These are phyloP conservation scores for Paguma larvata DNA, from an alignment of 2,797 vertebrate species.

Conservation along the genomic window DNA sequence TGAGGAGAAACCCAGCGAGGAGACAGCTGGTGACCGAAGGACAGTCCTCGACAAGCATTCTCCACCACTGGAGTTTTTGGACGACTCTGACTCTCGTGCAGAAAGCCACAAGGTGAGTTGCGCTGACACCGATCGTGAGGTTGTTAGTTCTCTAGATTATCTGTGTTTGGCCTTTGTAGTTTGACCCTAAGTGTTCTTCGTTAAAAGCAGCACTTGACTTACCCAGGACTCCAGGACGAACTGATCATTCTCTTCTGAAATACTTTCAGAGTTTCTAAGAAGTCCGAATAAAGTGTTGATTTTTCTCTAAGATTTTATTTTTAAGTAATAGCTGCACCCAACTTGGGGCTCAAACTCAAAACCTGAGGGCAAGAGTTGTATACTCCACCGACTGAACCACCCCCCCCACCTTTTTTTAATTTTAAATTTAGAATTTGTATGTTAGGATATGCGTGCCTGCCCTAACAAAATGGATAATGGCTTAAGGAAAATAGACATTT, in stretches of 20 bases:
- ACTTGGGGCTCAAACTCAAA: too few species aligned
- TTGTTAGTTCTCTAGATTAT: background rate
- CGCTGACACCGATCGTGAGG: background rate
- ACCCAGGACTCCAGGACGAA: background rate
- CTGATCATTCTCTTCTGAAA: background rate
- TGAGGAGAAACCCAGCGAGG: background rate
- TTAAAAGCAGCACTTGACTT: slow-evolving; percentile 5
- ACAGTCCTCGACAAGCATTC: background rate
- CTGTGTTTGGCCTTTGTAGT: slow-evolving; percentile 9
- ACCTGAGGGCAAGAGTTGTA: too few species aligned
- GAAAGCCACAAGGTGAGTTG: slow-evolving; percentile 78
- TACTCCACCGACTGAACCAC: too few species aligned
- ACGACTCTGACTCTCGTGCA: slow-evolving; percentile 48
- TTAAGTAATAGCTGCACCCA: too few species aligned
- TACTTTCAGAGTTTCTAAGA: slow-evolving; percentile 39
- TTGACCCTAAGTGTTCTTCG: background rate
- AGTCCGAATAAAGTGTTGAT: background rate
- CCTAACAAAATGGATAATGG: background rate
- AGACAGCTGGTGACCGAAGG: slow-evolving; percentile 17
- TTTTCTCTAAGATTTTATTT: background rate
- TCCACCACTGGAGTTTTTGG: slow-evolving; percentile 50
- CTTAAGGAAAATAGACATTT: slow-evolving; percentile 33
- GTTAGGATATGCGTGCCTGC: background rate
- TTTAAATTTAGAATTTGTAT: background rate
- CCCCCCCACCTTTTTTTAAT: background rate